Evolutionary conservation across 2,113 vertebrate species (phyloP), one percentile per base, ranked within the genome.

Genomic region (Chascanopsetta lugubris): DNA sequence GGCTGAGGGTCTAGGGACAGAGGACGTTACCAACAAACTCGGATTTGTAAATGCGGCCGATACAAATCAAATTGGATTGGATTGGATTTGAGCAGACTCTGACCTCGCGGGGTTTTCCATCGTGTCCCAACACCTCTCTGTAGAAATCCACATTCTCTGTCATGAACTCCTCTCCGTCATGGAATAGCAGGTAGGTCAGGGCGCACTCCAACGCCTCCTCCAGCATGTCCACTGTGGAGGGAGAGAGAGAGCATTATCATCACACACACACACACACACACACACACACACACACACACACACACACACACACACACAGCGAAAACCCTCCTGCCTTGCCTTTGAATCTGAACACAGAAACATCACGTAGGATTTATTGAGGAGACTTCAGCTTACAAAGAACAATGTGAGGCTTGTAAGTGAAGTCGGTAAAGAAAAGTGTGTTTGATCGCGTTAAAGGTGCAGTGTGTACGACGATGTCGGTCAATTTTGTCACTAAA

Each of bases 181-280:
- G 95, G 85, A 98, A 94, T 0, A 99, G 87, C 38, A 98, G 92
- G 82, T 97, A 99, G 46, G 95, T 91, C 69, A 90, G 92, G 53
- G 94, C 92, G 54, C 94, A 96, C 77, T 92, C 91, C 70, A 99
- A 67, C 0, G 96, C 95, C 80, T 94, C 94, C 40, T 92, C 24
- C 0, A 94, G 86, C 56, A 90, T 84, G 9, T 91, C 90, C 0
- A 92, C 97, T 99, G 80, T 29, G 66, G 20, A 61, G 12, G 55
- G 15, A 46, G 21, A 40, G 5, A 45, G n/a, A 80, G 17, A 42
- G n/a, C 22, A 38, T 46, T 32, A 4, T 15, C 22, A n/a, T 43
- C 34, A 42, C 72, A 86, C 86, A 86, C 20, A 50, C 18, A 30
- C 61, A n/a, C 43, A 30, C 45, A 60, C 25, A 65, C 21, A 63